Evolutionary conservation across 2,797 vertebrate species (phyloP), one percentile per base, ranked within the genome.

Genomic region (Percopsis omiscomaycus): DNA sequence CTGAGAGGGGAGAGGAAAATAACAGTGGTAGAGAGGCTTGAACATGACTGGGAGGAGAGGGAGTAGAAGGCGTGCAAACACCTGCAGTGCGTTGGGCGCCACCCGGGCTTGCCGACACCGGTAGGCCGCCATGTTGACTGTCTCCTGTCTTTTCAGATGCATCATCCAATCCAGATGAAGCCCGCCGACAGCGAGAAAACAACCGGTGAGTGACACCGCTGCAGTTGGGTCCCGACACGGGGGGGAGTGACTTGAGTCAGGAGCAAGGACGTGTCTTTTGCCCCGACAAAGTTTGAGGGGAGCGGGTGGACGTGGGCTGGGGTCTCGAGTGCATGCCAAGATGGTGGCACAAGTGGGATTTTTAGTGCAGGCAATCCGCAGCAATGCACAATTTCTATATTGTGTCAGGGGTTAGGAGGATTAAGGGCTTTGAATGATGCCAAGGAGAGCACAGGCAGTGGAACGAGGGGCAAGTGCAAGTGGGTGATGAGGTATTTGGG

Each of bases 101-200:
- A 46, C 32, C 32, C 37, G 28, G 50, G n/a, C 42, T 48, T 3
- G 28, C 37, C 13, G 3, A 27, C n/a, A 64, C 47, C 3, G 37
- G 15, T 69, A 22, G 5, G 32, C 32, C 32, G 46, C 4, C 0
- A 15, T 46, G 30, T 70, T 75, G 66, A 76, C 66, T 4, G 1
- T 59, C 68, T 62, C 62, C 1, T 66, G 42, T 69, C 0, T 22
- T 53, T 46, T 28, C 44, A 92, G 91, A 92, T 92, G 91, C 91
- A 92, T 90, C 91, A 92, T 90, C 90, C 91, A 82, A 92, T 92
- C 80, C 91, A 92, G 89, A 92, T 92, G 91, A 92, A 92, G 84
- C 91, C 91, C 27, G 91, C 91, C 66, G 91, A 92, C 81, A 92
- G 90, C 66, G 91, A 92, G 89, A 92, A 92, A 88, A 92, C 90